Percentiles rank a stretch among this genome's conserved stretches.
phyloP scores from a whole-genome alignment of 2,113 vertebrate species.

The Varanus salvator region DNA sequence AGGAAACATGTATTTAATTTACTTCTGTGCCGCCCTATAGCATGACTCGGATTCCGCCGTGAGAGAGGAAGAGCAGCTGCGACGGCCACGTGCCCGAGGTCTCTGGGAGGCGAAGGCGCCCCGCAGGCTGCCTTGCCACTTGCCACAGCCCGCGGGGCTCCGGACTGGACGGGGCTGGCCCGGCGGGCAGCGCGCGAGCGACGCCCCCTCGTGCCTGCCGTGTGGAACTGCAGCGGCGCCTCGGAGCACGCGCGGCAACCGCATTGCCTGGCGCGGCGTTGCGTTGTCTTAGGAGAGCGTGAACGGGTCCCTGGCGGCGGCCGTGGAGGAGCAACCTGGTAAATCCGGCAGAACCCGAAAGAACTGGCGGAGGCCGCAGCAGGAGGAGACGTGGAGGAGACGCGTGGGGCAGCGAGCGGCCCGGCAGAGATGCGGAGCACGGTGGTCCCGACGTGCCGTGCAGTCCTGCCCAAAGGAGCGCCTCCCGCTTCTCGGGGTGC shows the following conservation, averaged over 20 bases:
- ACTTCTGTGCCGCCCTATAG: no score
- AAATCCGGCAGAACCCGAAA: not conserved
- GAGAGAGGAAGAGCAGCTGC: not conserved
- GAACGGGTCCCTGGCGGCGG: not conserved
- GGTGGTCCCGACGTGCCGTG: no score
- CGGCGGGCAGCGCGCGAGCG: not conserved
- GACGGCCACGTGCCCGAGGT: not conserved
- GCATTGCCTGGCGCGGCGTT: not conserved
- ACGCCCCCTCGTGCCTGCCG: not conserved
- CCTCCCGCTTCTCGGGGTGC: no score
- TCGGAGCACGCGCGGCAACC: not conserved
- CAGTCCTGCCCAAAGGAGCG: not conserved
- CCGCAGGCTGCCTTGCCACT: not conserved
- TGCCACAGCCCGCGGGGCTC: no score
- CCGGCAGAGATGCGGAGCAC: not conserved
- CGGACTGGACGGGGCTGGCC: not conserved
- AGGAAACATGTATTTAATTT: no score
- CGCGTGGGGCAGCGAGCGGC: no score
- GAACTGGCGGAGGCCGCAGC: no score
- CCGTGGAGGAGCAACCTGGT: no score
- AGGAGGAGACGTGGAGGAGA: not conserved
- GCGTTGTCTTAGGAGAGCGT: not conserved
- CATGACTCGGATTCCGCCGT: no score
- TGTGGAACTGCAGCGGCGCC: not conserved
- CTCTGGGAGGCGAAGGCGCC: not conserved